These are phyloP conservation scores for Catharus bicknelli DNA, from an alignment of 2,113 vertebrate genomes.

Conservation along the genomic window DNA sequence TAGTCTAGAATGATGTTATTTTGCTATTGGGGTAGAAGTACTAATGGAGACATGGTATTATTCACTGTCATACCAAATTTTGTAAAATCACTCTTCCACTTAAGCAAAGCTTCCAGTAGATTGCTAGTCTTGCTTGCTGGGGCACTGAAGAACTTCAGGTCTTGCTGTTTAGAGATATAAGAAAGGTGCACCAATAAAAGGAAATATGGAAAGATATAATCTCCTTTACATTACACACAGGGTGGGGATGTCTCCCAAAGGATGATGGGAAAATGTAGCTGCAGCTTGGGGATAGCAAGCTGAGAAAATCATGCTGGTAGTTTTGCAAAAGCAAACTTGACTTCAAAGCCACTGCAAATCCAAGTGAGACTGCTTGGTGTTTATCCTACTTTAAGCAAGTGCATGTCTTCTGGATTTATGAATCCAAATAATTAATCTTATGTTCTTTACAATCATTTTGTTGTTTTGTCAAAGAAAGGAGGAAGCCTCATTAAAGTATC, in stretches of 20 bases:
- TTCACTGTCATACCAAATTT: not conserved
- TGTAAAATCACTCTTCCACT: not conserved
- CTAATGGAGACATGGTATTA: not conserved
- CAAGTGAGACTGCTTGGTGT: not conserved
- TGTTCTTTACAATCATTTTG: not conserved
- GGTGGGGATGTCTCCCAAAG: not conserved
- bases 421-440: not conserved
- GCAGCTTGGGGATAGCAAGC: not conserved
- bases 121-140: not conserved
- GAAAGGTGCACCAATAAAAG: not conserved
- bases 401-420: not conserved
- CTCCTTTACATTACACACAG: not conserved
- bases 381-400: not conserved
- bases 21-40: not conserved
- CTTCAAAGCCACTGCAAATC: conserved; percentile 1
- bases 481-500: not conserved
- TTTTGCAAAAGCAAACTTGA: not conserved
- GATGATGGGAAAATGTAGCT: not conserved
- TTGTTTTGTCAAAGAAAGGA: not conserved
- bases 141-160: not conserved
- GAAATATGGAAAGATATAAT: not conserved
- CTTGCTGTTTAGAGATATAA: not conserved
- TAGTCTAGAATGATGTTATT: not conserved
- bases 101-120: not conserved
- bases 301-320: not conserved